Evolutionary conservation across 1,140 invertebrate genomes (phyloP).

Genomic region (Grapholita molesta): DNA sequence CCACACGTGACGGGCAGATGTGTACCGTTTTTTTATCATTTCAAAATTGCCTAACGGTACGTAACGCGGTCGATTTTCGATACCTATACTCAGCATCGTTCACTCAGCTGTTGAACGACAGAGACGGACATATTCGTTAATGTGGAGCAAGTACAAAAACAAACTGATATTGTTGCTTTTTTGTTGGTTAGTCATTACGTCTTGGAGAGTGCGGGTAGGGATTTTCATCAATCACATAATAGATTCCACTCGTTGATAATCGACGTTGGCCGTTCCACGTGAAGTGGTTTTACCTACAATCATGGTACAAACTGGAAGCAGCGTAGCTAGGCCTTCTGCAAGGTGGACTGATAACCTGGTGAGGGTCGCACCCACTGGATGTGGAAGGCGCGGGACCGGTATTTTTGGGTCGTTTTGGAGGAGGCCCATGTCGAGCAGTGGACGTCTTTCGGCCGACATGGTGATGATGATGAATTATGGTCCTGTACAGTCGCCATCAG

Average conservation of each 20-base stretch:
- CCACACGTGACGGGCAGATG: slow-evolving; percentile 11
- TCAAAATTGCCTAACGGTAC: neutral
- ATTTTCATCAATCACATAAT: neutral
- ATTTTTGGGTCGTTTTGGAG: too few species aligned
- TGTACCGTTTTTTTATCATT: neutral
- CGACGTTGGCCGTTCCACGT: neutral
- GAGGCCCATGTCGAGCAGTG: too few species aligned
- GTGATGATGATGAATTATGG: too few species aligned
- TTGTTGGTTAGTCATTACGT: neutral
- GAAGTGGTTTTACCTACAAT: too few species aligned
- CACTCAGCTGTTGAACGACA: neutral
- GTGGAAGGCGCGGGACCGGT: too few species aligned
- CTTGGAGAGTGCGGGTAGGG: neutral
- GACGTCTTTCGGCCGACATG: too few species aligned
- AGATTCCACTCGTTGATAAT: too few species aligned
- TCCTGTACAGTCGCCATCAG: too few species aligned
- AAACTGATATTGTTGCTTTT: neutral
- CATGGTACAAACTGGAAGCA: too few species aligned
- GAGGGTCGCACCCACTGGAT: too few species aligned
- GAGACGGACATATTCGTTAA: neutral
- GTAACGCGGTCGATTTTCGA: neutral
- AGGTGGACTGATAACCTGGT: too few species aligned
- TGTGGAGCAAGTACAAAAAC: neutral
- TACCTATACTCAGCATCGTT: neutral
- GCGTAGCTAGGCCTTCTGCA: too few species aligned